phyloP scores from a whole-genome alignment of 2,888 invertebrate genomes.

The Bruchidius siliquastri region DNA sequence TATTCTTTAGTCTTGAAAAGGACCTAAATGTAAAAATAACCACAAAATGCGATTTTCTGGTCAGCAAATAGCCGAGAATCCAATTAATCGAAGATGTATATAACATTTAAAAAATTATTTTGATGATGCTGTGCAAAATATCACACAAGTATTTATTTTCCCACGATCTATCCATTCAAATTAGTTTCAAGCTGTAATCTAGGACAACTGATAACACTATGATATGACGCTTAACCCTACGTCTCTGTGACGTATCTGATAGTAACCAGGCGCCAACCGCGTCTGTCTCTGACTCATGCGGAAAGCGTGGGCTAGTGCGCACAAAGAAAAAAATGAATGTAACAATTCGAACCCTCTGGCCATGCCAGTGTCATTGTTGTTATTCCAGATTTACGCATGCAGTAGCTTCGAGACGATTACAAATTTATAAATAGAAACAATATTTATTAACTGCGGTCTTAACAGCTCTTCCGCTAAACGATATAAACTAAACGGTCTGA shows the following conservation, averaged over 20 bases:
- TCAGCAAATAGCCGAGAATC: too few relatives aligned
- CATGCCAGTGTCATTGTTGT: background rate
- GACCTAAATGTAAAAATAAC: too few relatives aligned
- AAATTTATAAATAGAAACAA: background rate
- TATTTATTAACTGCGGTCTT: background rate
- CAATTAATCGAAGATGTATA: too few relatives aligned
- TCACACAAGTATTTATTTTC: too few relatives aligned
- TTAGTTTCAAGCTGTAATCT: too few relatives aligned
- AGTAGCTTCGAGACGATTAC: background rate
- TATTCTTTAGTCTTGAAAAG: too few relatives aligned
- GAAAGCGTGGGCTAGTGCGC: constrained; percentile 9
- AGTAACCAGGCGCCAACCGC: constrained; percentile 10
- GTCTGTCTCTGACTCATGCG: constrained; percentile 11
- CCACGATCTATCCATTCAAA: too few relatives aligned
- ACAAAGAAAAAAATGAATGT: constrained; percentile 8
- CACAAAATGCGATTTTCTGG: too few relatives aligned
- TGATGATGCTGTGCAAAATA: too few relatives aligned
- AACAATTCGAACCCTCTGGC: constrained; percentile 8
- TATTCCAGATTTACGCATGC: background rate
- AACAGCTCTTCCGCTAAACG: background rate
- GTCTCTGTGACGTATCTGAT: constrained; percentile 3
- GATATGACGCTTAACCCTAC: background rate
- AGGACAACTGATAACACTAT: too few relatives aligned
- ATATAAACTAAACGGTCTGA: background rate
- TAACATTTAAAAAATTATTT: too few relatives aligned